Conservation (phyloP, 2,888 invertebrate genomes). For the Acanthosepion lycidas region DNA sequence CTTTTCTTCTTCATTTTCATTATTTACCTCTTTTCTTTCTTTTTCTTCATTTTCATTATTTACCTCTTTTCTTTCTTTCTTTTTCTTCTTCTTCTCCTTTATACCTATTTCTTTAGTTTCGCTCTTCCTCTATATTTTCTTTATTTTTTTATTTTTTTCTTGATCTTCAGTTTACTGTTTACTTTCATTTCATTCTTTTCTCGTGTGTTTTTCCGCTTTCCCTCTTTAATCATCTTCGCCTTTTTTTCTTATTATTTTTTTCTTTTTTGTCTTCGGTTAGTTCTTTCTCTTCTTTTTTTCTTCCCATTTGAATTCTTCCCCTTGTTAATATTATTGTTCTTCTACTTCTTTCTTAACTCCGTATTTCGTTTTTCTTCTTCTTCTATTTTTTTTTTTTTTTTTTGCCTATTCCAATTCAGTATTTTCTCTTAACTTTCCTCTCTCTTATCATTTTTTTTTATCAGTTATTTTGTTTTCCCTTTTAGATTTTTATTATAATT, state of each 20-base stretch:
- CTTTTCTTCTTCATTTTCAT: not conserved
- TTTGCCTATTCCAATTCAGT: too few relatives aligned
- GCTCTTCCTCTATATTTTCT: too few relatives aligned
- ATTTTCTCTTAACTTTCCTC: too few relatives aligned
- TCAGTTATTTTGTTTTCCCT: too few relatives aligned
- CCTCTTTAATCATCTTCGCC: too few relatives aligned
- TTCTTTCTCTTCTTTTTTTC: not conserved
- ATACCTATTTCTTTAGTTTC: too few relatives aligned
- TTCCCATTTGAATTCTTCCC: too few relatives aligned
- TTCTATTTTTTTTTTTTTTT: too few relatives aligned
- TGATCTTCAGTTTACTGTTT: not conserved
- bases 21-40: not conserved
- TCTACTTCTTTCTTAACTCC: not conserved
- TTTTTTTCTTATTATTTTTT: not conserved
- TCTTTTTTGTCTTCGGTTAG: not conserved
- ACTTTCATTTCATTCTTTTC: not conserved
- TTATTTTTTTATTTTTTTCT: not conserved
- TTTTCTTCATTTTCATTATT: not conserved
- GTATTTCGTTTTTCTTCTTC: not conserved
- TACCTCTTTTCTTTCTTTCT: too few relatives aligned
- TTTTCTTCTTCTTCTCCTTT: too few relatives aligned
- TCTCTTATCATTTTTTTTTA: too few relatives aligned
- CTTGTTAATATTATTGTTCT: not conserved
- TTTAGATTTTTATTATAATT: too few relatives aligned
- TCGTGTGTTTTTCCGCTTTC: not conserved